phyloP scores from a whole-genome alignment of 2,888 invertebrate genomes.

The Drosophila conformis region DNA sequence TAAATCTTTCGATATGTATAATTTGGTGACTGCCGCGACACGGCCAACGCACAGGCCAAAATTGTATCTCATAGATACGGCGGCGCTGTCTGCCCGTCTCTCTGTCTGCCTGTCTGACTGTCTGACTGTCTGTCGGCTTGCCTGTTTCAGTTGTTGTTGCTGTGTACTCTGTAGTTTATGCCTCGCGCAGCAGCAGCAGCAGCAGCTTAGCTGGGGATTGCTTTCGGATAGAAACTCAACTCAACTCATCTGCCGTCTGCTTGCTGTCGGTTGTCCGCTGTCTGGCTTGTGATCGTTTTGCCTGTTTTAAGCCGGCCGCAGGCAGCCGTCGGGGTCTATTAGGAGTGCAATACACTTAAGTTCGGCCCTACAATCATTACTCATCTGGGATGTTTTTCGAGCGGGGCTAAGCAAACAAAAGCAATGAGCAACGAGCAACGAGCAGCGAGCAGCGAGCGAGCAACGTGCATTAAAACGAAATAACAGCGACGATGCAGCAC shows the following conservation, averaged over 20 bases:
- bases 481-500: conserved; percentile 34
- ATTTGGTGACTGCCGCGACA: conserved; percentile 56
- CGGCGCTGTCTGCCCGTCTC: conserved; percentile 13
- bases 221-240: conserved; percentile 45
- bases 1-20: conserved; percentile 80
- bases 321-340: conserved; percentile 60
- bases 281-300: conserved; percentile 22
- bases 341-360: conserved; percentile 53
- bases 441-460: conserved; percentile 27
- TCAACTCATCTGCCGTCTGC: conserved; percentile 20
- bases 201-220: conserved; percentile 72
- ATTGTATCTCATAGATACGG: conserved; percentile 74
- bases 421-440: conserved; percentile 38
- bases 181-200: conserved; percentile 22
- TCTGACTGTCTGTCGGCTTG: conserved; percentile 17
- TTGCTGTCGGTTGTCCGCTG: background rate
- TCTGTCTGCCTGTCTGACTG: conserved; percentile 6
- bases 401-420: conserved; percentile 59
- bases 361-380: conserved; percentile 74
- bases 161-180: conserved; percentile 50
- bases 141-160: conserved; percentile 9
- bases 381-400: conserved; percentile 60
- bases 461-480: conserved; percentile 38
- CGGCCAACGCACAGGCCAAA: conserved; percentile 72
- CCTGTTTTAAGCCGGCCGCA: conserved; percentile 59